Conservation (phyloP, 92 coral and sea anemone genomes). For the Epizoanthus scotinus region DNA sequence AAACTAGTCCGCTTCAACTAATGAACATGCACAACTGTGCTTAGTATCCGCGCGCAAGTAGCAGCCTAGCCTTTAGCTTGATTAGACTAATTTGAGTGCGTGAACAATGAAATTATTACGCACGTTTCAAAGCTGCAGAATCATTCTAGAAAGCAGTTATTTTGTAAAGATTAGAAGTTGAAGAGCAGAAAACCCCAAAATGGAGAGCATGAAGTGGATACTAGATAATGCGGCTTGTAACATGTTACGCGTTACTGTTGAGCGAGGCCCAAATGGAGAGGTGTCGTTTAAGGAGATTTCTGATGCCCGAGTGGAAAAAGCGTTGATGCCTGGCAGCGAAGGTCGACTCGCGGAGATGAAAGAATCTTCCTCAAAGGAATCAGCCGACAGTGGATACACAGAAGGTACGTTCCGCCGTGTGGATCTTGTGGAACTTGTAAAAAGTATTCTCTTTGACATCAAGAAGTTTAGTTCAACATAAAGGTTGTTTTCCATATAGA, state of each 20-base stretch:
- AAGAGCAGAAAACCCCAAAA: background rate
- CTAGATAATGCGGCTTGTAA: slow-evolving; percentile 26
- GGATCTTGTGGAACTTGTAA: too few relatives aligned
- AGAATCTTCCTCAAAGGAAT: slow-evolving; percentile 37
- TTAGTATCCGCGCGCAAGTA: too few relatives aligned
- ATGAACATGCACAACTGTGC: too few relatives aligned
- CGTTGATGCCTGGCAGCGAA: background rate
- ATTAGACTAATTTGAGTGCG: slow-evolving; percentile 8
- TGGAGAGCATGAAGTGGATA: slow-evolving; percentile 29
- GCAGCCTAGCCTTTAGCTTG: background rate
- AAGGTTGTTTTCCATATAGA: too few relatives aligned
- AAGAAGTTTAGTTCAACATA: too few relatives aligned
- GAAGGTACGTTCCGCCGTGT: slow-evolving; percentile 7
- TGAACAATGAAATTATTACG: slow-evolving; percentile 33
- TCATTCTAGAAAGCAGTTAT: slow-evolving; percentile 10
- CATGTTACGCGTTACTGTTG: slow-evolving; percentile 30
- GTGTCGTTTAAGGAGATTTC: slow-evolving; percentile 16
- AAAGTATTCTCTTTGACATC: too few relatives aligned
- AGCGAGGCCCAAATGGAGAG: slow-evolving; percentile 32
- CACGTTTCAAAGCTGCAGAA: slow-evolving; percentile 11
- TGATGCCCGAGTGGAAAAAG: background rate
- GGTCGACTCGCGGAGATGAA: slow-evolving; percentile 15
- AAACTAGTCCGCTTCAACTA: too few relatives aligned
- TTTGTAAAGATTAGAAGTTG: slow-evolving; percentile 7
- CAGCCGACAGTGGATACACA: slow-evolving; percentile 32